These are phyloP conservation scores for Brachylomia viminalis DNA, from an alignment of 2,888 invertebrate species.

Conservation along the genomic window DNA sequence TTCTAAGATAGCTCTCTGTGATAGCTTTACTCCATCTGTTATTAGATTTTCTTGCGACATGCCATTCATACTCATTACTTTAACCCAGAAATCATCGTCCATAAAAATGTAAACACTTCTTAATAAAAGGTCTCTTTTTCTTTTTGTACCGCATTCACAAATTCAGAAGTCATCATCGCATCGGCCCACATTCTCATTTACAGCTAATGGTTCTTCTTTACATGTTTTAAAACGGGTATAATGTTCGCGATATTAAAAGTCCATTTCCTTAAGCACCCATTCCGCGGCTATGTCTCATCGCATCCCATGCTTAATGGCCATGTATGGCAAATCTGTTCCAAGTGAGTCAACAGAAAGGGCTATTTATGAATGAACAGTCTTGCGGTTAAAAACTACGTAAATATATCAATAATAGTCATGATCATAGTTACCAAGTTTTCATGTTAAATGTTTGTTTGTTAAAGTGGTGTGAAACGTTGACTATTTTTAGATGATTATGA, in stretches of 20 bases:
- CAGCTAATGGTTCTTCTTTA: constrained; percentile 58
- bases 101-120: constrained; percentile 39
- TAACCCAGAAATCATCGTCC: constrained; percentile 31
- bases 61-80: constrained; percentile 23
- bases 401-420: constrained; percentile 31
- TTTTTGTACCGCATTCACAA: constrained; percentile 39
- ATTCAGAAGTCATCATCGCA: constrained; percentile 58
- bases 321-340: constrained; percentile 68
- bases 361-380: constrained; percentile 57
- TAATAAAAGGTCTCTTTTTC: constrained; percentile 42
- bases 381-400: constrained; percentile 56
- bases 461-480: constrained; percentile 11
- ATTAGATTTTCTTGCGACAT: constrained; percentile 11
- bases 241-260: constrained; percentile 70
- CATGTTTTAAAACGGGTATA: constrained; percentile 60
- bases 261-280: constrained; percentile 73
- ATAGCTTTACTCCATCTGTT: not conserved
- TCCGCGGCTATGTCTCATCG: constrained; percentile 68
- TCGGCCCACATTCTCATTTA: constrained; percentile 56
- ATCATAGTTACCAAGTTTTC: constrained; percentile 42
- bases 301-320: constrained; percentile 67
- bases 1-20: not conserved
- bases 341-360: constrained; percentile 57
- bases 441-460: constrained; percentile 34
- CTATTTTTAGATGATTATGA: constrained; percentile 51